Evolutionary conservation across 2,113 vertebrate genomes (phyloP), one percentile per base, ranked within the genome.

Genomic region (Oostethus manadensis): DNA sequence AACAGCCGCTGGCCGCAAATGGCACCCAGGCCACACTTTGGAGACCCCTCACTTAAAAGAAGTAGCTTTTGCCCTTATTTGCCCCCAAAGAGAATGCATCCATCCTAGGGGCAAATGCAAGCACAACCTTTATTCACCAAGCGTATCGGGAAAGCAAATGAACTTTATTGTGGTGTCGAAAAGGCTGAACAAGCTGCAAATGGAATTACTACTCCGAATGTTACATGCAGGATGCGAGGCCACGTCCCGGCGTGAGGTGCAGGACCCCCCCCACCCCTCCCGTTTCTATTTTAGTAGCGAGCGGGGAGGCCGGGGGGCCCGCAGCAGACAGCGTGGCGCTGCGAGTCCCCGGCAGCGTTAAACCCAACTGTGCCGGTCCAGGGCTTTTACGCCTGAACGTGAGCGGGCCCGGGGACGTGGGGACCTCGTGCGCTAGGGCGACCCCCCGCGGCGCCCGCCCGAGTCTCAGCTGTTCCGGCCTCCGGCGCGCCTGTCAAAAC

Each of bases 401-500:
- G 71, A 88, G 82, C 80, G 70, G 81, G 78, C 74, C 77, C 42
- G 50, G 73, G 80, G 73, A 79, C 71, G 71, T 78, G 60, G 67
- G 57, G 64, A 51, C 40, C 77, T 68, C 79, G 80, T 77, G 74
- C 62, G 69, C 60, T 33, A 33, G 71, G 69, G 71, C 71, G 72
- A 83, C 86, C 80, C 82, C 86, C 86, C 81, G 72, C 76, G 64
- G 82, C 16, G 81, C 49, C 66, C 51, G 74, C 76, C 74, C 74
- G 60, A 58, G 56, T 66, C 58, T 76, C 62, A 70, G 68, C 76
- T 72, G 70, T 61, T 87, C 87, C 89, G 86, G 83, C 75, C 85
- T 72, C 68, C 88, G 85, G 89, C 87, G 77, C 4, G 76, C 90
- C 92, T 93, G 91, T 95, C 93, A 97, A 94, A 96, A 94, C 89